Evolutionary conservation across 2,888 invertebrate species (phyloP).

Genomic region (Xylocampa areola): DNA sequence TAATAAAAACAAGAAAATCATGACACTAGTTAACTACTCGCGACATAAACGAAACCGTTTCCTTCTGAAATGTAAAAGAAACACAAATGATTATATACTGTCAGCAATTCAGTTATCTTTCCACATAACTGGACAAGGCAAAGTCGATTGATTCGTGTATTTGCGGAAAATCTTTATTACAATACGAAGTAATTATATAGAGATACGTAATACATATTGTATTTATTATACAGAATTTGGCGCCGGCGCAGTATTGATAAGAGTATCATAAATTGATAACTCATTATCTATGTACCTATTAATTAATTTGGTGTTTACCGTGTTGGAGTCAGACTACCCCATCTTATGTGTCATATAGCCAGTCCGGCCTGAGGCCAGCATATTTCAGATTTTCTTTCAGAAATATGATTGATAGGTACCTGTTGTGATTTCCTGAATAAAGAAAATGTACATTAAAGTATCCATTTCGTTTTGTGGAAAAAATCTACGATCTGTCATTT

Average conservation of each 20-base stretch:
- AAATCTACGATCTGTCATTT: too few species aligned
- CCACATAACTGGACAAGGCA: conserved; percentile 41
- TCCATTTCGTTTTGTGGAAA: too few species aligned
- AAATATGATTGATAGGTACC: not conserved
- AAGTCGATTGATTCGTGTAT: conserved; percentile 35
- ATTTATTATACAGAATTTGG: conserved; percentile 42
- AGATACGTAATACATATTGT: conserved; percentile 30
- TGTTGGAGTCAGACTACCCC: conserved; percentile 16
- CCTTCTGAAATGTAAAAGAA: not conserved
- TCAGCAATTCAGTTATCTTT: conserved; percentile 43
- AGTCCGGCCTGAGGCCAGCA: not conserved
- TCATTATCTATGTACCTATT: conserved; percentile 23
- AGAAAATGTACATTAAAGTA: too few species aligned
- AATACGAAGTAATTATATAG: conserved; percentile 50
- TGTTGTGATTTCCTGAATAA: too few species aligned
- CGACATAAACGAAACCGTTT: too few species aligned
- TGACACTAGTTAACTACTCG: too few species aligned
- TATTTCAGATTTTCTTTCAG: not conserved
- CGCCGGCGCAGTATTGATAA: conserved; percentile 49
- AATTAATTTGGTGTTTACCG: conserved; percentile 29
- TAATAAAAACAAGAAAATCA: too few species aligned
- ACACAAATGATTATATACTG: conserved; percentile 29
- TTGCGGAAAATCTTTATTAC: conserved; percentile 46
- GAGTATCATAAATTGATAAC: conserved; percentile 34
- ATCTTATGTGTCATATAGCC: conserved; percentile 19